A percentile compares a stretch with the other conserved stretches of the same genome.
phyloP scores from a whole-genome alignment of 1,140 invertebrate genomes.

The Oppia nitens region DNA sequence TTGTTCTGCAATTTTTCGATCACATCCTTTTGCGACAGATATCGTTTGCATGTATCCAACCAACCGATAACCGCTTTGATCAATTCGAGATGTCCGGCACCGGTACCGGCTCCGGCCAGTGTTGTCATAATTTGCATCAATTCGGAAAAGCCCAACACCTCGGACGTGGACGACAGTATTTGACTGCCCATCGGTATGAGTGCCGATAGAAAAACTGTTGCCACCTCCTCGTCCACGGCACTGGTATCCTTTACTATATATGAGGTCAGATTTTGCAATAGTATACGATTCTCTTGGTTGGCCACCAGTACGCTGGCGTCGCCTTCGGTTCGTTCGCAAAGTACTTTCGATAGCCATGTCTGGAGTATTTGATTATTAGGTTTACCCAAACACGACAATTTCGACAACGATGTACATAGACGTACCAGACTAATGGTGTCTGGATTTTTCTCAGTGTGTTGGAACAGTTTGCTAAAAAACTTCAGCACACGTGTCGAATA shows the following conservation, averaged over 20 bases:
- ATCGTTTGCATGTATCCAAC: constrained; percentile 42
- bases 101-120: constrained; percentile 56
- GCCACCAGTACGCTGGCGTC: constrained; percentile 22
- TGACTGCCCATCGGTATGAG: constrained; percentile 54
- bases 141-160: constrained; percentile 47
- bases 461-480: constrained; percentile 60
- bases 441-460: constrained; percentile 40
- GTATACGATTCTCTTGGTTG: constrained; percentile 46
- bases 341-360: constrained; percentile 5
- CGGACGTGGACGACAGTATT: constrained; percentile 29
- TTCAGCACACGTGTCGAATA: constrained; percentile 59
- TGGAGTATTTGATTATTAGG: not conserved
- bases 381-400: not conserved
- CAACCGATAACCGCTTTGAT: constrained; percentile 62
- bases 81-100: constrained; percentile 53
- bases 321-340: constrained; percentile 20
- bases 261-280: constrained; percentile 50
- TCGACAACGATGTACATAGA: constrained; percentile 42
- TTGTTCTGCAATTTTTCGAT: constrained; percentile 35
- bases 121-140: constrained; percentile 58
- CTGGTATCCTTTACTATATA: constrained; percentile 53
- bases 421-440: constrained; percentile 45
- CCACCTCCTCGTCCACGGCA: constrained; percentile 43
- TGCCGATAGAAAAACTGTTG: constrained; percentile 51
- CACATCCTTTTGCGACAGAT: constrained; percentile 39